Percentiles rank a stretch among this genome's conserved stretches.
Conservation (phyloP, 2,888 invertebrate species). For the Luffia ferchaultella region DNA sequence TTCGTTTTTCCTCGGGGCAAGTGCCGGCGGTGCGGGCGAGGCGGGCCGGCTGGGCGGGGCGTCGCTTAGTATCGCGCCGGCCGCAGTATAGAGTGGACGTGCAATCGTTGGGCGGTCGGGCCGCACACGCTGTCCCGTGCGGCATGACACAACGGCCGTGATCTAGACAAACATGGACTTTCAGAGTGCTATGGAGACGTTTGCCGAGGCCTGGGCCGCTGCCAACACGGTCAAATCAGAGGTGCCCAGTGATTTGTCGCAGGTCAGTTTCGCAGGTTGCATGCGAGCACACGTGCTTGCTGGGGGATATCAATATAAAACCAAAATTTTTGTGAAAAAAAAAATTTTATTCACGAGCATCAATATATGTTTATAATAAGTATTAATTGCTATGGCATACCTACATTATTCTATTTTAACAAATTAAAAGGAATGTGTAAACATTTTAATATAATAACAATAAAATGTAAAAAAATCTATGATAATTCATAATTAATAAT, state of each 20-base stretch:
- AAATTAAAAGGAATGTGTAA: no score
- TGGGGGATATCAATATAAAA: no score
- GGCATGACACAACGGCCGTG: constrained; percentile 63
- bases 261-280: constrained; percentile 58
- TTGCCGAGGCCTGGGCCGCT: constrained; percentile 97
- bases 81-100: constrained; percentile 65
- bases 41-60: constrained; percentile 63
- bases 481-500: no score
- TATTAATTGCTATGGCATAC: no score
- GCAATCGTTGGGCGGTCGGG: constrained; percentile 23
- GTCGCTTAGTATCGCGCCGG: constrained; percentile 67
- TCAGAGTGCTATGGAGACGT: constrained; percentile 98
- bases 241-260: constrained; percentile 67
- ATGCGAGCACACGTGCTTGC: not conserved
- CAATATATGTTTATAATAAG: no score
- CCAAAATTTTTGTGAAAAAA: no score
- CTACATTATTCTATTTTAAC: no score
- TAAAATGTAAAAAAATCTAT: no score
- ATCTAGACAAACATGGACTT: constrained; percentile 82
- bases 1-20: constrained; percentile 56
- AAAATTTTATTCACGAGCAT: no score
- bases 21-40: constrained; percentile 14
- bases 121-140: constrained; percentile 50
- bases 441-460: no score
- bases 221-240: constrained; percentile 74